A percentile compares a stretch with the other conserved stretches of the same genome.
phyloP scores from a whole-genome alignment of 1,140 invertebrate genomes.

The Ylistrum balloti region DNA sequence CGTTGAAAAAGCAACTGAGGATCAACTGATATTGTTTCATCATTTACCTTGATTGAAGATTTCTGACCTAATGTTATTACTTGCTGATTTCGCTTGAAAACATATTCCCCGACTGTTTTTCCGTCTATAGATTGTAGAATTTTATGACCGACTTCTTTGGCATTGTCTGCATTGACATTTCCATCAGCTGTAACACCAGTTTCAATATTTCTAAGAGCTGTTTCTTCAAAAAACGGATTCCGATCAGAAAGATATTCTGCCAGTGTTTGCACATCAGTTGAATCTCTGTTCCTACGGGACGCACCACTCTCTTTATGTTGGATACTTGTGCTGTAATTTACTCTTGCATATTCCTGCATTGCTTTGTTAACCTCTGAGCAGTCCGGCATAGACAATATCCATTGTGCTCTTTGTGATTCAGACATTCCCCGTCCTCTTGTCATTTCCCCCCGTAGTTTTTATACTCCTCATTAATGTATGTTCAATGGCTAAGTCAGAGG shows the following conservation, averaged over 20 bases:
- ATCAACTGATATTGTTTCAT: slow-evolving; percentile 47
- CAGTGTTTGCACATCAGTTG: slow-evolving; percentile 30
- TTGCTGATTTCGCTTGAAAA: slow-evolving; percentile 58
- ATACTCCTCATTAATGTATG: slow-evolving; percentile 51
- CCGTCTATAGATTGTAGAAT: slow-evolving; percentile 58
- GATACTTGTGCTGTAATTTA: slow-evolving; percentile 50
- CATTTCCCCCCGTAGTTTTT: slow-evolving; percentile 35
- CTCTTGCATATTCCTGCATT: too few species aligned
- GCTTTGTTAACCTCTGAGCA: too few species aligned
- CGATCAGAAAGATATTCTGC: slow-evolving; percentile 40
- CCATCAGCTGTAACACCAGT: slow-evolving; percentile 49
- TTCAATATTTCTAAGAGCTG: slow-evolving; percentile 53
- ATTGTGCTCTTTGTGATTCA: slow-evolving; percentile 13
- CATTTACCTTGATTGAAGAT: slow-evolving; percentile 48
- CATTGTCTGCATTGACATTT: slow-evolving; percentile 54
- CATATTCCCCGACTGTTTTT: slow-evolving; percentile 42
- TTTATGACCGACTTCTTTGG: slow-evolving; percentile 54
- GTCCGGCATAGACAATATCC: slow-evolving; percentile 2
- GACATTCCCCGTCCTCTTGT: slow-evolving; percentile 53
- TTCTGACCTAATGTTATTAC: slow-evolving; percentile 55
- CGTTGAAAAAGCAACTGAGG: slow-evolving; percentile 56
- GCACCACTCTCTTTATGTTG: slow-evolving; percentile 59
- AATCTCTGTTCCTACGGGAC: slow-evolving; percentile 50
- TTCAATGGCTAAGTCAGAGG: slow-evolving; percentile 49
- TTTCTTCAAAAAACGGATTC: slow-evolving; percentile 56